These are phyloP conservation scores for Eptatretus burgeri DNA, from an alignment of 2,113 vertebrate genomes.

Conservation along the genomic window DNA sequence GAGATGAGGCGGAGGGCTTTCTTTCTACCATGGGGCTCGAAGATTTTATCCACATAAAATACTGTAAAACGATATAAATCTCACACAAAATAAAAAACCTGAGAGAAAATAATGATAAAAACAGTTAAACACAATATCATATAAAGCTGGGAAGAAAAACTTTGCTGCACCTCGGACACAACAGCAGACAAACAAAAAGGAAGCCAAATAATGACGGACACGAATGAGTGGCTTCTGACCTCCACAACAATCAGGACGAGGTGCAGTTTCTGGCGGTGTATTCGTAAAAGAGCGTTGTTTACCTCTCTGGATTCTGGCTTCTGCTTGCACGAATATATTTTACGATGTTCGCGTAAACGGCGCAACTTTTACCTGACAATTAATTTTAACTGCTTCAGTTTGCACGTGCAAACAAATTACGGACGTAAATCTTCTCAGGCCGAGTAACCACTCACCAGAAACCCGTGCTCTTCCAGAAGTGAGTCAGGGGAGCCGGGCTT, in stretches of 20 bases:
- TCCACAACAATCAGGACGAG: neutral
- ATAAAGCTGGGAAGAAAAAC: neutral
- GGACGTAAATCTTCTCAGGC: neutral
- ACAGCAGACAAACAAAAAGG: too few relatives aligned
- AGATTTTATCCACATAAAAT: too few relatives aligned
- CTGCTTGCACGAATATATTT: neutral
- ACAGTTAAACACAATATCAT: neutral
- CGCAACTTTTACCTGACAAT: neutral
- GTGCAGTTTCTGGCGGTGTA: neutral
- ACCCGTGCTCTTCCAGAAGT: conserved; percentile 31
- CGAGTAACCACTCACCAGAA: conserved; percentile 20
- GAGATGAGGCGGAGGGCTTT: too few relatives aligned
- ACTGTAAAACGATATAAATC: neutral
- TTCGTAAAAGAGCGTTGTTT: neutral
- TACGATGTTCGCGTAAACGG: too few relatives aligned
- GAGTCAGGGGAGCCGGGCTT: conserved; percentile 11
- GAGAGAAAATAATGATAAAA: neutral
- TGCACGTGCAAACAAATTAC: neutral
- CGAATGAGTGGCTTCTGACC: neutral
- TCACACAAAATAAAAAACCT: neutral
- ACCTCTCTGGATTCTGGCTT: neutral
- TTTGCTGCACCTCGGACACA: too few relatives aligned
- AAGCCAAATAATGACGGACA: neutral
- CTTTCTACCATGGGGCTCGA: too few relatives aligned
- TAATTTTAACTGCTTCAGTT: neutral